Conservation (phyloP, 2,113 vertebrate species). For the Columbina picui region DNA sequence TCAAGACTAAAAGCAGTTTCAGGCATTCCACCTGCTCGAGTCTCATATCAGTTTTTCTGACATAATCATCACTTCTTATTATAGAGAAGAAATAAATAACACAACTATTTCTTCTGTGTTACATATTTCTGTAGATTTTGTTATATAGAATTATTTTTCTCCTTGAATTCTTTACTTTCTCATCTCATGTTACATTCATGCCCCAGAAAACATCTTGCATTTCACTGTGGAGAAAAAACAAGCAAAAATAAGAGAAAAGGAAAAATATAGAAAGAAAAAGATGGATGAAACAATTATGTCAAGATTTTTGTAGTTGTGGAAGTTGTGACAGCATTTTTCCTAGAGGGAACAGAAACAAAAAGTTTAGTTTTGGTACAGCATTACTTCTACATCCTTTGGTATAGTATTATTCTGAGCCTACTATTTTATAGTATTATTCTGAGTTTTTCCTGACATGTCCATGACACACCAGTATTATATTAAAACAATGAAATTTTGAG, state of each 20-base stretch:
- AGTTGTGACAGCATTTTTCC: not conserved
- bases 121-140: not conserved
- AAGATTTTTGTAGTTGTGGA: not conserved
- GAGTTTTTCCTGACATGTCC: not conserved
- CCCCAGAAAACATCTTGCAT: not conserved
- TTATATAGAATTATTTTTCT: not conserved
- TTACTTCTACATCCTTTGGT: not conserved
- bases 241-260: no score
- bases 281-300: not conserved
- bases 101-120: not conserved
- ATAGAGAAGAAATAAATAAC: not conserved
- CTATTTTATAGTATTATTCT: not conserved
- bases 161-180: not conserved
- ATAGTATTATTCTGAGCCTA: not conserved
- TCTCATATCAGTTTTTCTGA: not conserved
- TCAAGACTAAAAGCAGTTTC: not conserved
- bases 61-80: not conserved
- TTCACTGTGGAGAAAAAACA: not conserved
- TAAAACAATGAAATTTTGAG: not conserved
- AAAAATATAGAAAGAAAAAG: not conserved
- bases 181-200: not conserved
- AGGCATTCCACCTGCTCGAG: not conserved
- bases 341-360: not conserved
- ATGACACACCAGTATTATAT: not conserved
- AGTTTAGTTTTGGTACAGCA: not conserved